Base-by-base conservation (phyloP, 2,113 vertebrate genomes). In the Dicrurus megarhynchus region DNA sequence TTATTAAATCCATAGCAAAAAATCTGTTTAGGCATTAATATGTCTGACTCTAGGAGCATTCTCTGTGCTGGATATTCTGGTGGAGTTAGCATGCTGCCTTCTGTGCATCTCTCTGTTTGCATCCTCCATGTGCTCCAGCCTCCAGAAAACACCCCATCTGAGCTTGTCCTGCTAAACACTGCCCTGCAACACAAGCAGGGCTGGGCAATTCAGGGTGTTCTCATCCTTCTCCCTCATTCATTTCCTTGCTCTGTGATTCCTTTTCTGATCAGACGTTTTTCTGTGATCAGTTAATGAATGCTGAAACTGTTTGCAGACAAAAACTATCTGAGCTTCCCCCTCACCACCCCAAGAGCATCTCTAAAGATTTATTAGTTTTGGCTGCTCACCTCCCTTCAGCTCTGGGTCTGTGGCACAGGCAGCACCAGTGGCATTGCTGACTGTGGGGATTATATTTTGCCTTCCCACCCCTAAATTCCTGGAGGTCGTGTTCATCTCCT, bases 141-240 rank as follows among this genome's bases (percentile, higher is more conserved):
- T 68, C 77, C 22, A 2, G 35, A 44, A 13, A 14, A 5, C 13
- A 5, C 13, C 5, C 0, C 9, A 9, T 20, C 21, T 23, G 59
- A 78, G 17, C 68, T 77, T 7, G 1, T 73, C 42, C 60, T 55
- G 19, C 26, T 10, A 5, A 32, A 8, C 9, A 1, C 46, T 11
- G 30, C 28, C 2, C 22, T 49, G 74, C 46, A 49, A 0, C 55
- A 13, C 0, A 0, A n/a, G 22, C 33, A 5, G 6, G 19, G 15
- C 46, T 49, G 50, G 8, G 5, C 10, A 5, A 2, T 13, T 24
- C n/a, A 26, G 56, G 28, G 3, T 42, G 4, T 32, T 39, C 21
- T 77, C 46, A 7, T 39, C 75, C 33, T 33, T 59, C 75, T 68
- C 14, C 59, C 50, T 42, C 13, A 0, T 59, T 84, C 30, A 9